These are phyloP conservation scores for Epirrita christyi DNA, from an alignment of 2,888 invertebrate species.

Conservation along the genomic window DNA sequence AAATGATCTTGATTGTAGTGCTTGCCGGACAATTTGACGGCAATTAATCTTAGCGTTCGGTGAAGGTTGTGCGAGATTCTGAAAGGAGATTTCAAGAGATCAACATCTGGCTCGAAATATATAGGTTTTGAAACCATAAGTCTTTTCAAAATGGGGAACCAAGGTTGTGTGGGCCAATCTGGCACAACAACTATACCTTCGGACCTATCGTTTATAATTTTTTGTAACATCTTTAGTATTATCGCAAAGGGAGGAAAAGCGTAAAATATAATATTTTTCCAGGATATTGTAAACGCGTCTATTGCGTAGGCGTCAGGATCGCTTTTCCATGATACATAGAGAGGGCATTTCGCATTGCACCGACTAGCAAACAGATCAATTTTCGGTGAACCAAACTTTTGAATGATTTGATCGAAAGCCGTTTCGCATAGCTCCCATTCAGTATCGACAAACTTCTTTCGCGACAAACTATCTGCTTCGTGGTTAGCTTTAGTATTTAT, in stretches of 20 bases:
- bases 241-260: conserved; percentile 36
- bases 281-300: conserved; percentile 32
- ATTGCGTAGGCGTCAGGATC: conserved; percentile 28
- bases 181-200: conserved; percentile 29
- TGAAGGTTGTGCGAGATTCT: conserved; percentile 22
- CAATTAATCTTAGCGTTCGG: conserved; percentile 19
- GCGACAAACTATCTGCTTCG: conserved; percentile 7
- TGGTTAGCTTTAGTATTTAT: conserved; percentile 13
- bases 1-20: background rate
- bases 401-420: background rate
- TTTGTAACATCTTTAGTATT: conserved; percentile 26
- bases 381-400: conserved; percentile 11
- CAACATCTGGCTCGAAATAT: conserved; percentile 16
- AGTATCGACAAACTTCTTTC: conserved; percentile 4
- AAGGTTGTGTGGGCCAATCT: conserved; percentile 29
- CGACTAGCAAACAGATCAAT: conserved; percentile 26
- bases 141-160: conserved; percentile 25
- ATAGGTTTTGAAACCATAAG: conserved; percentile 12
- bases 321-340: background rate
- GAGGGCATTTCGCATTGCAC: conserved; percentile 17
- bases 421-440: conserved; percentile 6
- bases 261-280: conserved; percentile 27
- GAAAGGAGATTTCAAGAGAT: conserved; percentile 28
- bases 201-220: conserved; percentile 23
- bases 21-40: conserved; percentile 28